Conservation (phyloP, 2,797 vertebrate species). For the Hydrocynus forskahlii region DNA sequence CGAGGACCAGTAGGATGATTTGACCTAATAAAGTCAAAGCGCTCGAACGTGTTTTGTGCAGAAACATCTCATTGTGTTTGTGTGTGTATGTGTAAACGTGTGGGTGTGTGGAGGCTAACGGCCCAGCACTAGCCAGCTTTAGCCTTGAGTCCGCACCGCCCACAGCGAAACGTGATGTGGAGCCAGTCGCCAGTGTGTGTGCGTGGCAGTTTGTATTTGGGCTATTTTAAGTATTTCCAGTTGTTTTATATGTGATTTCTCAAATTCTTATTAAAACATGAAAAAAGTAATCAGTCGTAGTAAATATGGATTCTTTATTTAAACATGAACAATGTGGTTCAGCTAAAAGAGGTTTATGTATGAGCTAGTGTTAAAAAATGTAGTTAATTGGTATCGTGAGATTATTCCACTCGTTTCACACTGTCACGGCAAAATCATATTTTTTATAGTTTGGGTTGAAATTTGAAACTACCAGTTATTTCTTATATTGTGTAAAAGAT, state of each 20-base stretch:
- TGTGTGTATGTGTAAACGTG: not conserved
- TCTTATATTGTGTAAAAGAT: too few relatives aligned
- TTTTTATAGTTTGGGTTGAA: too few relatives aligned
- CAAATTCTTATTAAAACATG: conserved; percentile 26
- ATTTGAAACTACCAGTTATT: too few relatives aligned
- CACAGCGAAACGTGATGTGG: not conserved
- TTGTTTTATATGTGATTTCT: conserved; percentile 18
- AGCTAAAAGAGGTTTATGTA: too few relatives aligned
- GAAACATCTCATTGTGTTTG: not conserved
- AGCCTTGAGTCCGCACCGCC: conserved; percentile 3
- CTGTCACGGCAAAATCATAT: too few relatives aligned
- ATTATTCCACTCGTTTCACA: too few relatives aligned
- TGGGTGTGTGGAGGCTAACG: not conserved
- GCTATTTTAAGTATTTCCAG: not conserved
- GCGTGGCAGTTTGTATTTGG: not conserved
- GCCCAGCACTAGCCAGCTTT: not conserved
- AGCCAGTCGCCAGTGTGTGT: not conserved
- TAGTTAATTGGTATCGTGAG: too few relatives aligned
- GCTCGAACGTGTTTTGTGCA: conserved; percentile 27
- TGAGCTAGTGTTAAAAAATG: too few relatives aligned
- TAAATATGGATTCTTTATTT: too few relatives aligned
- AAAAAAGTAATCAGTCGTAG: not conserved
- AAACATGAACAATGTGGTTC: too few relatives aligned
- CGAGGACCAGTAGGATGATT: conserved; percentile 43
- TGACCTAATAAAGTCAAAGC: conserved; percentile 47